Conservation (phyloP, 2,113 vertebrate genomes). For the human region GRCh38 chr17:68794001-68794500, state of each 20-base stretch:
- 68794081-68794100: not conserved
- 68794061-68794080: not conserved
- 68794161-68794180: not conserved
- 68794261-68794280: too few species aligned
- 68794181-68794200: not conserved
- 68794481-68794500: too few species aligned
- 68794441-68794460: too few species aligned
- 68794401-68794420: rapidly evolving
- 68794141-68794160: not conserved
- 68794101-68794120: not conserved
- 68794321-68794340: too few species aligned
- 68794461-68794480: too few species aligned
- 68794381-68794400: too few species aligned
- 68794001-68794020: not conserved
- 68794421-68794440: too few species aligned
- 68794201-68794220: not conserved
- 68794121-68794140: not conserved
- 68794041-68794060: not conserved
- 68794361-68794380: too few species aligned
- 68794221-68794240: rapidly evolving
- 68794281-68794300: too few species aligned
- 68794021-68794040: not conserved
- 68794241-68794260: too few species aligned
- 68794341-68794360: too few species aligned
- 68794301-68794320: too few species aligned